Evolutionary conservation across 2,888 invertebrate species (phyloP), one percentile per base, ranked within the genome.

Genomic region (Miltochrista miniata): DNA sequence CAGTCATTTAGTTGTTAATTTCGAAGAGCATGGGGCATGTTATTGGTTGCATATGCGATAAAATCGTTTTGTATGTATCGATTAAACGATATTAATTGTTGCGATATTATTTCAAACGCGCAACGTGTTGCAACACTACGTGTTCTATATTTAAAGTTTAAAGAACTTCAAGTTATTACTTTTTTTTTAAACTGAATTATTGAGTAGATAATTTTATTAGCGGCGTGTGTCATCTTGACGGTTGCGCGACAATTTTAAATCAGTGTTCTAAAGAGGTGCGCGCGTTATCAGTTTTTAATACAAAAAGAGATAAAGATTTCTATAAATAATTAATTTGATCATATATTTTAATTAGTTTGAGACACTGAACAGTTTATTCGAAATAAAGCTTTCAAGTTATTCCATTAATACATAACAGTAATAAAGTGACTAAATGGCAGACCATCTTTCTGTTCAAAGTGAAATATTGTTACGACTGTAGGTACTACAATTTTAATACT

Each of bases 1-100:
- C 87, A 86, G 80, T 86, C 87, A 87, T 87, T 87, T 86, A 84
- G 84, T 83, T 85, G 87, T 87, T 90, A 86, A 89, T 91, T 90
- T 90, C 86, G 83, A 87, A 82, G 86, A 83, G 83, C 87, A 85
- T 78, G 83, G 85, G 77, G 87, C 90, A 89, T 91, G 90, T 87
- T 90, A 91, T 90, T 90, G 87, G 80, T 81, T 79, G 70, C 71
- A 66, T 65, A 69, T 59, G 61, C 72, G 71, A 72, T 71, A 72
- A 71, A 71, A 62, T 59, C 58, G 61, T 76, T 76, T 75, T 70
- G 71, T 76, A 69, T 77, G 76, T 76, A 77, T 72, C 76, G 73
- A 75, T 76, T 77, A 74, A 77, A 72, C 70, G 74, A 76, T 74
- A 75, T 71, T 76, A 77, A 77, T 74, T 70, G 77, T 66, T 74